phyloP scores from a whole-genome alignment of 2,797 vertebrate genomes.

The Rhynchonycteris naso region DNA sequence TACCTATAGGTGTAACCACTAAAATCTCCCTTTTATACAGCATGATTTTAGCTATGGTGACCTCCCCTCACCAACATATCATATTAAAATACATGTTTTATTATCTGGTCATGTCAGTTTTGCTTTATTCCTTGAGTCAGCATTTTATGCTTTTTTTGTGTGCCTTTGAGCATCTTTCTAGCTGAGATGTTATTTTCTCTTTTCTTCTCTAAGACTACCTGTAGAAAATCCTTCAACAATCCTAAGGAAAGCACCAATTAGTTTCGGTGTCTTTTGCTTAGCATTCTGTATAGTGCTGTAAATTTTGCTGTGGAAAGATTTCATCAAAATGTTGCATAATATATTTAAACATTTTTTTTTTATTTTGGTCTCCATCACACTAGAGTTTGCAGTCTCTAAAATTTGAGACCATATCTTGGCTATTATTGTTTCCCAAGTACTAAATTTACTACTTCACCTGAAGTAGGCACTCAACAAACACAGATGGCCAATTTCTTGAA shows the following conservation, averaged over 20 bases:
- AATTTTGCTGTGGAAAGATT: background rate
- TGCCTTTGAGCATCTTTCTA: background rate
- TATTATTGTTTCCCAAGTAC: background rate
- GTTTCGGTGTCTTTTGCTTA: background rate
- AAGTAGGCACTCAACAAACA: background rate
- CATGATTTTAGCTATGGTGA: background rate
- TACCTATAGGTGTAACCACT: background rate
- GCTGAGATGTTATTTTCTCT: background rate
- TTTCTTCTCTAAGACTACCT: background rate
- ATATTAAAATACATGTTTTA: background rate
- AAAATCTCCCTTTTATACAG: background rate
- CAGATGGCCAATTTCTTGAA: background rate
- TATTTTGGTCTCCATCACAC: background rate
- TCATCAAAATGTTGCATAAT: background rate
- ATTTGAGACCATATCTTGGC: background rate
- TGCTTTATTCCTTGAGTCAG: background rate
- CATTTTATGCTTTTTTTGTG: background rate
- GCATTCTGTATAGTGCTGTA: background rate
- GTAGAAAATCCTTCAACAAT: background rate
- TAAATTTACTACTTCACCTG: background rate
- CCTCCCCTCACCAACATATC: background rate
- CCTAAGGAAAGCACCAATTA: background rate
- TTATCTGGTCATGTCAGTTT: background rate
- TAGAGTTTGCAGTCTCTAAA: background rate
- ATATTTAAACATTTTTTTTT: background rate